phyloP scores from a whole-genome alignment of 2,113 vertebrate genomes.

The Alectura lathami region DNA sequence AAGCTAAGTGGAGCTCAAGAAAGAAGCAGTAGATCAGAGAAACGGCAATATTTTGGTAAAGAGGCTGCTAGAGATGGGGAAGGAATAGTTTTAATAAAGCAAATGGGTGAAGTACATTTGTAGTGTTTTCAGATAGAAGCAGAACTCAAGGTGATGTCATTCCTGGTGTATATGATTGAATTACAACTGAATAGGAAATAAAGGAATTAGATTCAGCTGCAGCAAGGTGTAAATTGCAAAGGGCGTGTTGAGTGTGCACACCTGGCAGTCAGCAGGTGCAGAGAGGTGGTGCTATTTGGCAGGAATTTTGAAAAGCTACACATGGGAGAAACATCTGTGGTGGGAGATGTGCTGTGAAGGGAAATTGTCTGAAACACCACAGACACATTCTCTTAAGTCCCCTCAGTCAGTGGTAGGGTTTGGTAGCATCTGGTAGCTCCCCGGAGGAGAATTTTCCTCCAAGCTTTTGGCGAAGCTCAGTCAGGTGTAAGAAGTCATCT shows the following conservation, averaged over 20 bases:
- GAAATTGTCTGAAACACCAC: neutral
- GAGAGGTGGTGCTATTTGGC: neutral
- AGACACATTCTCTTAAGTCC: neutral
- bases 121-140: neutral
- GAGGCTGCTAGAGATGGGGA: neutral
- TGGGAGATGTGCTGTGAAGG: neutral
- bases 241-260: neutral
- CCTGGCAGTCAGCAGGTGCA: neutral
- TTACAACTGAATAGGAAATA: neutral
- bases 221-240: neutral
- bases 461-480: neutral
- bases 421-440: neutral
- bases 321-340: neutral
- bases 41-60: neutral
- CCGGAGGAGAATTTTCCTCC: neutral
- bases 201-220: neutral
- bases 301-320: neutral
- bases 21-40: neutral
- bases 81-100: neutral
- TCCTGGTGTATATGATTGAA: neutral
- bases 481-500: neutral
- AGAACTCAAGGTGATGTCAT: neutral
- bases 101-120: accelerated
- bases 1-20: neutral
- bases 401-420: neutral